Base-by-base conservation (phyloP, 2,113 vertebrate genomes). In the Hucho hucho region DNA sequence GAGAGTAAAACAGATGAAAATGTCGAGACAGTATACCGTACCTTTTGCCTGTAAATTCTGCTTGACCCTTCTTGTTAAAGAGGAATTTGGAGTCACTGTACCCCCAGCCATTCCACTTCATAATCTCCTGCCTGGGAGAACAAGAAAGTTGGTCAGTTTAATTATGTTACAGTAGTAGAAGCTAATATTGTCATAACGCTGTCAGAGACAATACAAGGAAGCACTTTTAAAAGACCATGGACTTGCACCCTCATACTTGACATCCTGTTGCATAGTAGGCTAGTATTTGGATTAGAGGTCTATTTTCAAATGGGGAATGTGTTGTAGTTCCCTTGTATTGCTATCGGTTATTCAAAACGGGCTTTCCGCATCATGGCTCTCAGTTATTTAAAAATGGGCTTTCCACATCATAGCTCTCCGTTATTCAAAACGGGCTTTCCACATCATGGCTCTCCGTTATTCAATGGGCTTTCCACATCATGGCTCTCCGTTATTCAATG, bases 81-180 rank as follows among this genome's bases (percentile, higher is more conserved):
- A 97, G 78, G 75, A 99, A 98, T 89, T 90, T 97, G 70, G 97
- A 96, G 78, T 99, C 98, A 79, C 93, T 97, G 89, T 99, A 99
- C 74, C 98, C 98, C 98, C 98, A 99, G 78, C 98, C 98, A 77
- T 99, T 99, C 97, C 97, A 99, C 81, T 99, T 99, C 93, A 99
- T 93, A 81, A 97, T 81, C 89, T 99, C 97, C 92, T 99, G 97
- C 89, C 97, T 99, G 87, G 79, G 73, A 58, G 83, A 75, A 84
- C 70, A 84, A 43, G 7, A 43, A 18, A 5, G 61, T 28, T 77
- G 12, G 13, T 6, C 6, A 61, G 7, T 22, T 61, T 61, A 12
- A 22, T 22, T 24, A 4, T 3, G n/a, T 28, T 65, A 32, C 32
- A 11, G 24, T 29, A 18, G 64, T 14, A 28, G 11, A 28, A 53